Percentiles rank a stretch among this genome's conserved stretches.
phyloP scores from a whole-genome alignment of 1,140 invertebrate species.

The Lethocerus indicus region DNA sequence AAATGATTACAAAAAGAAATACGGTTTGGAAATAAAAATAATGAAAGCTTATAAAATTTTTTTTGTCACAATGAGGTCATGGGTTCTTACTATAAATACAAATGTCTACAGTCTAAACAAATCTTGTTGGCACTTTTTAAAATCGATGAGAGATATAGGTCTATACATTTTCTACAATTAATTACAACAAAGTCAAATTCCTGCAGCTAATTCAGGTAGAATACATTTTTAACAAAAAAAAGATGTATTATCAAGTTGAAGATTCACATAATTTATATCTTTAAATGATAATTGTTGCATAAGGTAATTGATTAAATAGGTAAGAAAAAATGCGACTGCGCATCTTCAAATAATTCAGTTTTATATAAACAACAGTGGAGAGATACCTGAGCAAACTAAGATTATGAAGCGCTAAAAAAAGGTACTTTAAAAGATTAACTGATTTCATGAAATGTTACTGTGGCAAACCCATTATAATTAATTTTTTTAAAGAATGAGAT shows the following conservation, averaged over 20 bases:
- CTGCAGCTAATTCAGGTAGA: slow-evolving; percentile 12
- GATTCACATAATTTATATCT: background rate
- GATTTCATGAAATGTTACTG: too few species aligned
- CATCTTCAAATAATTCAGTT: background rate
- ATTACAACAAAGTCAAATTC: slow-evolving; percentile 14
- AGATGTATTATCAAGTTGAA: slow-evolving; percentile 3
- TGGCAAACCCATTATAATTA: background rate
- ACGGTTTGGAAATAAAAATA: background rate
- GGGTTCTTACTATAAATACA: slow-evolving; percentile 8
- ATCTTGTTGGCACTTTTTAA: slow-evolving; percentile 14
- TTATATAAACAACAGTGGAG: background rate
- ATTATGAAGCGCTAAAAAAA: too few species aligned
- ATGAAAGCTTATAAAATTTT: background rate
- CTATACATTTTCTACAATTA: slow-evolving; percentile 15
- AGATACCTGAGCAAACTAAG: too few species aligned
- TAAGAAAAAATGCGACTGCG: background rate
- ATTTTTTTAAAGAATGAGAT: background rate
- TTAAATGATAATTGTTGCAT: background rate
- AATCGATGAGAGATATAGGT: slow-evolving; percentile 13
- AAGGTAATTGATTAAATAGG: background rate
- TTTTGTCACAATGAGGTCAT: slow-evolving; percentile 11
- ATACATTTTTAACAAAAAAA: slow-evolving; percentile 10
- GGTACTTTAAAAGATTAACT: too few species aligned
- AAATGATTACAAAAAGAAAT: slow-evolving; percentile 5
- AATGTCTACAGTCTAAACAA: slow-evolving; percentile 7